These are phyloP conservation scores for Aphelinus atriplicis DNA, from an alignment of 1,140 invertebrate species.

Conservation along the genomic window DNA sequence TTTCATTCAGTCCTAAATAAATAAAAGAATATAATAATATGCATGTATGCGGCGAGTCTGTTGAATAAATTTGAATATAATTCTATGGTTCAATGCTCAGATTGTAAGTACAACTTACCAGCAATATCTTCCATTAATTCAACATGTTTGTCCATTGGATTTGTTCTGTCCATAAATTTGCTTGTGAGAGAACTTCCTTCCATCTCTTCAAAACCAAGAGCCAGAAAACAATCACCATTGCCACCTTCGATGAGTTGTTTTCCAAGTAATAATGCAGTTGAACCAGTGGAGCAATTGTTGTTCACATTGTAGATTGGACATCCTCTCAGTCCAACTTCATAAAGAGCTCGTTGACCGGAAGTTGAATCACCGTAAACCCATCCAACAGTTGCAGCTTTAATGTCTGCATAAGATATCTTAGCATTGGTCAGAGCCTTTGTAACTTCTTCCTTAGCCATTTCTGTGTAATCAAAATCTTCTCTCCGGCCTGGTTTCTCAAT, in stretches of 20 bases:
- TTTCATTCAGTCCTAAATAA: constrained; percentile 69
- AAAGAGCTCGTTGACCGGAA: constrained; percentile 93
- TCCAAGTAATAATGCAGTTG: constrained; percentile 88
- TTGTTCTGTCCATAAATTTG: constrained; percentile 87
- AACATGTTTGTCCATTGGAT: constrained; percentile 94
- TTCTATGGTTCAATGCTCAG: too few relatives aligned
- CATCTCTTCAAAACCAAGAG: constrained; percentile 99
- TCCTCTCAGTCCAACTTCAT: constrained; percentile 94
- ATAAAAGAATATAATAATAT: constrained; percentile 15
- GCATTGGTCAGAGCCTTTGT: constrained; percentile 90
- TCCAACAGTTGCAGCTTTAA: constrained; percentile 91
- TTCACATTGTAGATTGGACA: constrained; percentile 99
- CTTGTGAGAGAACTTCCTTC: constrained; percentile 86
- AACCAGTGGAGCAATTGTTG: constrained; percentile 98
- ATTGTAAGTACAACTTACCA: too few relatives aligned
- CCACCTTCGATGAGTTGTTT: constrained; percentile 92
- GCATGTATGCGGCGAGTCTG: too few relatives aligned
- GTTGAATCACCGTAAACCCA: constrained; percentile 98
- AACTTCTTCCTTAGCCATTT: constrained; percentile 94
- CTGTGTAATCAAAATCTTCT: constrained; percentile 89
- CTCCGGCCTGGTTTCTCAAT: constrained; percentile 89
- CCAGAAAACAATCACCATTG: constrained; percentile 86
- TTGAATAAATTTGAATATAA: too few relatives aligned
- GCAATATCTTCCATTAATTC: constrained; percentile 83
- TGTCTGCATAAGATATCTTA: constrained; percentile 78